Conservation (phyloP, 2,113 vertebrate genomes). For the Tinamus guttatus region DNA sequence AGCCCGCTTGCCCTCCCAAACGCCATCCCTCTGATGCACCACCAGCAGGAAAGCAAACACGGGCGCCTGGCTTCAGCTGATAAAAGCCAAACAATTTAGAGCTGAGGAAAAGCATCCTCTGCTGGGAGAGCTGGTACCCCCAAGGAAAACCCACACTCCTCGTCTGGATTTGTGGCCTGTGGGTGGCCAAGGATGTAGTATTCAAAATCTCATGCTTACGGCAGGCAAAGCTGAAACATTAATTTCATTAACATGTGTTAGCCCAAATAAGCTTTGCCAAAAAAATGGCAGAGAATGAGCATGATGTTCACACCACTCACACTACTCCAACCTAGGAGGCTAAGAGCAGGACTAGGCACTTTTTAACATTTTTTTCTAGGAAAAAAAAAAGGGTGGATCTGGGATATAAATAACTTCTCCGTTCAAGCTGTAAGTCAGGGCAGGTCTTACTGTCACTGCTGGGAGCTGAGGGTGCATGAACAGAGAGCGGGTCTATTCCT, state of each 20-base stretch:
- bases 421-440: not conserved
- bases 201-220: not conserved
- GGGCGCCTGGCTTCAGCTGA: not conserved
- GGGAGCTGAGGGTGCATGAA: not conserved
- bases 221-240: conserved; percentile 30
- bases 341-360: conserved; percentile 49
- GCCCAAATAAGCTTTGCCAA: not conserved
- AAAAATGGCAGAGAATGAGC: conserved; percentile 8
- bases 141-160: not conserved
- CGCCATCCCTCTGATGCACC: not conserved
- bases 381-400: not conserved
- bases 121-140: not conserved
- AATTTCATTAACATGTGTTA: not conserved
- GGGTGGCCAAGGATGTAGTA: not conserved
- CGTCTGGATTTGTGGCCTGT: not conserved
- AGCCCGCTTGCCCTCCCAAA: not conserved
- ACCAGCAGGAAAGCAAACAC: not conserved
- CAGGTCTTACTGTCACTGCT: not conserved
- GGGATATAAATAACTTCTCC: not conserved
- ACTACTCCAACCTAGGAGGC: conserved; percentile 4
- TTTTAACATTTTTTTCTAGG: not conserved
- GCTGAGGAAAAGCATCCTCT: not conserved
- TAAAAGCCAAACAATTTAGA: conserved; percentile 4
- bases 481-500: not conserved
- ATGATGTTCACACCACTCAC: not conserved